These are phyloP conservation scores for Cybosia mesomella DNA, from an alignment of 2,888 invertebrate genomes.

Conservation along the genomic window DNA sequence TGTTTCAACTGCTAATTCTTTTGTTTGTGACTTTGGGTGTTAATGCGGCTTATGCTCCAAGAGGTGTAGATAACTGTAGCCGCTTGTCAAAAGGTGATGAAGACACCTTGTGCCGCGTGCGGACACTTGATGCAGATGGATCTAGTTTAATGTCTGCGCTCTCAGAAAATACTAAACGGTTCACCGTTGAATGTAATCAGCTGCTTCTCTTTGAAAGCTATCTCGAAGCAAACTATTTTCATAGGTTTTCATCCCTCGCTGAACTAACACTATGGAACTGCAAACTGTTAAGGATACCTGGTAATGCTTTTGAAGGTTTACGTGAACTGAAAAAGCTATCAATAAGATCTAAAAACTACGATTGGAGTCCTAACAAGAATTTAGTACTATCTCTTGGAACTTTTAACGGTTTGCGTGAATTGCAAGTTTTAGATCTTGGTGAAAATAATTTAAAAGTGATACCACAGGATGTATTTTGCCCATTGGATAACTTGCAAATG, in stretches of 20 bases:
- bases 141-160: slow-evolving; percentile 88
- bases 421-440: slow-evolving; percentile 92
- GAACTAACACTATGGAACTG: slow-evolving; percentile 92
- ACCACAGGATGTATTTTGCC: slow-evolving; percentile 93
- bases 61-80: slow-evolving; percentile 78
- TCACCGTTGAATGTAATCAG: slow-evolving; percentile 92
- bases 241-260: slow-evolving; percentile 91
- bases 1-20: slow-evolving; percentile 84
- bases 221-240: slow-evolving; percentile 91
- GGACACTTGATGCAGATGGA: slow-evolving; percentile 90
- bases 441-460: slow-evolving; percentile 93
- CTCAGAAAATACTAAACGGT: slow-evolving; percentile 90
- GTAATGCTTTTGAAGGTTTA: slow-evolving; percentile 93
- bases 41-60: slow-evolving; percentile 78
- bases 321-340: slow-evolving; percentile 93
- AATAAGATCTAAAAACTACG: slow-evolving; percentile 92
- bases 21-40: slow-evolving; percentile 84
- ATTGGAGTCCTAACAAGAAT: slow-evolving; percentile 92
- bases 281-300: slow-evolving; percentile 92
- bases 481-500: slow-evolving; percentile 92
- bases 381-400: slow-evolving; percentile 91
- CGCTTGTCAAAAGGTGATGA: slow-evolving; percentile 79
- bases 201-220: slow-evolving; percentile 93
- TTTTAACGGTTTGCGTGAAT: slow-evolving; percentile 92
- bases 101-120: slow-evolving; percentile 89